Base-by-base conservation (phyloP, 2,888 invertebrate species). In the Leptothorax acervorum region DNA sequence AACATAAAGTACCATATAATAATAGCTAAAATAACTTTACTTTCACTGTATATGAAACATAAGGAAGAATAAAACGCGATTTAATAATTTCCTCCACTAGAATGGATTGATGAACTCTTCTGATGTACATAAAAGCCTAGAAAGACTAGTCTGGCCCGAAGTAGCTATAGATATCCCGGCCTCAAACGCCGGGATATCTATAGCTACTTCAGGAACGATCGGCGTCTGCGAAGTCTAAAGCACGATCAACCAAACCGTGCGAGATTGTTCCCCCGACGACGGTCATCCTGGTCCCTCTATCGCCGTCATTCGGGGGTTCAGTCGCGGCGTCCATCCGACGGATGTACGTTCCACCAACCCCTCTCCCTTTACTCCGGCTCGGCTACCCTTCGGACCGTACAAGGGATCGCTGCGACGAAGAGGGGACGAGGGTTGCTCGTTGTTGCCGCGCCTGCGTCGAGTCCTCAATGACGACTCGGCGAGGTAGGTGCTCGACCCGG, bases 401-500 rank as follows among this genome's bases (percentile, higher is more conserved):
- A 73, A 65, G 85, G 88, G 78, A 68, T 42, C 57, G 85, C 68
- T 73, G 79, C 42, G 86, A 78, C 79, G n/a, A 82, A 76, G 89
- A 35, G 89, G 87, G 86, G 57, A 82, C 45, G 89, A 89, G 90
- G 89, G 89, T 90, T 62, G 89, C 23, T 83, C 79, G 71, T 66
- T 42, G 73, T 57, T 23, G 78, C 23, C 86, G 94, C 94, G 94
- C 94, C 90, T 95, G 94, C 94, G 94, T 93, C 93, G 92, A 94
- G 93, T 92, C 92, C 93, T 88, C 93, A 92, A 93, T 94, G 93
- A 92, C 92, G 92, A 91, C 89, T 90, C 91, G 91, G 89, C 90
- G 89, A 91, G 93, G 92, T 93, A 92, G 93, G 92, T 93, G 92
- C 92, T 92, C 93, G 93, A 94, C 93, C 94, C 94, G 93, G 94